These are phyloP conservation scores for Neoaliturus tenellus DNA, from an alignment of 2,888 invertebrate species.

Conservation along the genomic window DNA sequence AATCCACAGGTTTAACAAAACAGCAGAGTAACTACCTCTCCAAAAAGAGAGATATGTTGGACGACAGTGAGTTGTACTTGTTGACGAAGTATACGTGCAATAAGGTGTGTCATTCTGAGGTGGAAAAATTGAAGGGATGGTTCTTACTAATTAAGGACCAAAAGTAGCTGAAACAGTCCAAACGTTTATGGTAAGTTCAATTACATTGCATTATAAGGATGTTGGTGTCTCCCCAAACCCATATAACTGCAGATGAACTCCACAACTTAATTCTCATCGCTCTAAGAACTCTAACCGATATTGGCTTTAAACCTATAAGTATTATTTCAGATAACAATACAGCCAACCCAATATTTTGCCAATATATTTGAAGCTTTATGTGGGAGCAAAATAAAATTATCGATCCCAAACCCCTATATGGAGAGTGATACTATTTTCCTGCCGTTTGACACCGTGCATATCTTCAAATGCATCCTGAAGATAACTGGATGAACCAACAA, in stretches of 20 bases:
- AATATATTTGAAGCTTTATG: constrained; percentile 28
- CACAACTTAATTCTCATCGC: background rate
- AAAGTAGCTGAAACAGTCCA: background rate
- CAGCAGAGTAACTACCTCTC: background rate
- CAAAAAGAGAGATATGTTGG: background rate
- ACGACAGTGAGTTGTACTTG: background rate
- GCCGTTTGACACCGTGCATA: constrained; percentile 39
- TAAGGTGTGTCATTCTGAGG: background rate
- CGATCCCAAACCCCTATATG: background rate
- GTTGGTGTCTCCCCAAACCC: background rate
- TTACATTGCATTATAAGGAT: background rate
- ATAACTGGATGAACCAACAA: constrained; percentile 38
- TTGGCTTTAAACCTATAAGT: background rate
- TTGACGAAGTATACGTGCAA: background rate
- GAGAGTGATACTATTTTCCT: background rate
- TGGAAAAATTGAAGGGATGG: constrained; percentile 12
- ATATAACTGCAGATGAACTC: background rate
- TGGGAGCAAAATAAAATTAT: background rate
- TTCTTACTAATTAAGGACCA: background rate
- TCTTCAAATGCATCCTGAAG: background rate
- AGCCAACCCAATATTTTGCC: constrained; percentile 11
- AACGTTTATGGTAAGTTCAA: background rate
- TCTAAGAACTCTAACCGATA: background rate
- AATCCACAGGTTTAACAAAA: background rate
- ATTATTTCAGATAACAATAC: constrained; percentile 28